Evolutionary conservation across 1,140 invertebrate genomes (phyloP), one percentile per base, ranked within the genome.

Genomic region (Aphaenogaster floridana): DNA sequence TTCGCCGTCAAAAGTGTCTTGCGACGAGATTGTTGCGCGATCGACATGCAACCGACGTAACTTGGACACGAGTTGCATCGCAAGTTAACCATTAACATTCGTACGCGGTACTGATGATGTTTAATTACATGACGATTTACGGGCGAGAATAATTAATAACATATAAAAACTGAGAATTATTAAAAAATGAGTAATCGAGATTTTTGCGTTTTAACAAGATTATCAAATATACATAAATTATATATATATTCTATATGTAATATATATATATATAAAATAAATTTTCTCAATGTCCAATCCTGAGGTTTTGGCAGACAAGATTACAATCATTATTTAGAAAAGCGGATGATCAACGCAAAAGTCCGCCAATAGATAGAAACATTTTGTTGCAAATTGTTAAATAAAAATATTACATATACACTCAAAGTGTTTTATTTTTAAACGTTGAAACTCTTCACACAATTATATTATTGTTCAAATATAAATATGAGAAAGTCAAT

Each of bases 351-450:
- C 36, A 52, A 59, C 36, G 50, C 50, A 21, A 52, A 28, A 71
- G 42, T 83, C 54, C 11, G 42, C 15, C 13, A 42, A 36, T 76
- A 61, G 54, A 59, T 48, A 61, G 15, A 11, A 74, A 61, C 39
- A 21, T 72, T 84, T 61, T 48, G 34, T 84, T 63, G 69, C 69
- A 48, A 84, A 84, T 84, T 74, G 69, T 84, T 84, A 54, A 74
- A 54, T 39, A 52, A 84, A 50, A n/a, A 39, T 84, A 74, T 76
- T 36, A 42, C 21, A 61, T 63, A 50, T 50, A 59, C 50, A 83
- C 21, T 59, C 11, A 11, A 83, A 74, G 21, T 61, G 39, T 74
- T 74, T 69, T 74, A 76, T 84, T 76, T 84, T 61, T 76, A 48
- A 84, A 84, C 42, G 80, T 84, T 84, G 57, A 74, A 48, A 61